Evolutionary conservation across 2,888 invertebrate genomes (phyloP).

Genomic region (Pantelozetes paolii): DNA sequence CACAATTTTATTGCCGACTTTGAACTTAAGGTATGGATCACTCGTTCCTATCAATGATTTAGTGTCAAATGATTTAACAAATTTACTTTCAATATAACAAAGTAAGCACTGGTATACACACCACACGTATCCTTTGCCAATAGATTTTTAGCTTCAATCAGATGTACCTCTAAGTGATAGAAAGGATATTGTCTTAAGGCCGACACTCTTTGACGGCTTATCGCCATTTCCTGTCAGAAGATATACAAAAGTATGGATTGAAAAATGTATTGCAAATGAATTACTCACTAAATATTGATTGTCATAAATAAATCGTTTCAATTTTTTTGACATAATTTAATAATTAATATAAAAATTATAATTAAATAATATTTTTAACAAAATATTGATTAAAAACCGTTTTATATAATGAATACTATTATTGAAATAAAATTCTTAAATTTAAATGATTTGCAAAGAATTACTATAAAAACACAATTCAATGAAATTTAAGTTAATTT

Average conservation of each 20-base stretch:
- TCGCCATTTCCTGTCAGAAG: conserved; percentile 47
- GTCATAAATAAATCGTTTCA: too few relatives aligned
- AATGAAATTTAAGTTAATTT: too few relatives aligned
- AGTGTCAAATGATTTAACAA: neutral
- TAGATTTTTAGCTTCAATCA: conserved; percentile 80
- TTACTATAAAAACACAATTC: too few relatives aligned
- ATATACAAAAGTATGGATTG: neutral
- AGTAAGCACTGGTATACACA: conserved; percentile 56
- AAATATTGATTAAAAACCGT: too few relatives aligned
- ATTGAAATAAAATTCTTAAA: too few relatives aligned
- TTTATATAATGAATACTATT: too few relatives aligned
- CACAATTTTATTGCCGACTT: conserved; percentile 74
- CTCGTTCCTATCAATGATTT: conserved; percentile 66
- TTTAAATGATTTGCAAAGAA: too few relatives aligned
- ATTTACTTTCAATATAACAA: neutral
- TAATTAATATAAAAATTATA: too few relatives aligned
- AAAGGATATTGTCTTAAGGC: conserved; percentile 72
- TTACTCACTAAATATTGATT: neutral
- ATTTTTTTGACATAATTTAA: too few relatives aligned
- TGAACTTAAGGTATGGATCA: conserved; percentile 97
- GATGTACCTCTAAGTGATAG: conserved; percentile 82
- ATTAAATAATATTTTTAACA: too few relatives aligned
- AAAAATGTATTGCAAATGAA: neutral
- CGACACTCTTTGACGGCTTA: conserved; percentile 49
- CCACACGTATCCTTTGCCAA: conserved; percentile 93